Evolutionary conservation across 1,140 invertebrate species (phyloP), one percentile per base, ranked within the genome.

Genomic region (Hesperophylax magnus): DNA sequence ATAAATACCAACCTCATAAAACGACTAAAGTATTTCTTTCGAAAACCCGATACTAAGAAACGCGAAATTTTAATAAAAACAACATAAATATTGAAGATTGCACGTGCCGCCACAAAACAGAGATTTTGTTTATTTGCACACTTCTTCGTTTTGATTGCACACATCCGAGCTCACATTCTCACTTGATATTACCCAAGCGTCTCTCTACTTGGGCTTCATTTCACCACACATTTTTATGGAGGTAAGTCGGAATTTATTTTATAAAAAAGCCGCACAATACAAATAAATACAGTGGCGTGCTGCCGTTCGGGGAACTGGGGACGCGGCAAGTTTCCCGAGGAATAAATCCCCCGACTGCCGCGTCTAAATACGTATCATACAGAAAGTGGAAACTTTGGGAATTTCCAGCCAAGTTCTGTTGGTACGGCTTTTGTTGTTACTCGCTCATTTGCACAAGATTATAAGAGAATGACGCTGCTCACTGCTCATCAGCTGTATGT

Each of bases 371-470:
- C 71, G 67, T 75, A 75, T 75, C 71, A 56, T 56, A 75, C 22
- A 56, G 71, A 75, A 75, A 75, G 8, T 75, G 24, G 71, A 75
- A 75, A 75, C 52, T 75, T 75, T n/a, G 71, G 53, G 71, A 22
- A 75, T 75, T 56, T 56, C 52, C 22, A 56, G 18, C 54, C 71
- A 56, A 75, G 52, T 54, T 54, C 24, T 31, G 71, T 75, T 47
- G 39, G 27, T 75, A 56, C 52, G 27, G 52, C 71, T 75, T 74
- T 75, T 75, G 71, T 75, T 75, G 71, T 75, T 54, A 56, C 31
- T 75, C 71, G 54, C 71, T 75, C 71, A 56, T 75, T 75, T 75
- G 71, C 71, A 18, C 54, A 58, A 75, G 71, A 75, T 75, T 75
- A 75, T 75, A 53, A 27, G 22, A 53, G 52, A 75, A 39, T 75